phyloP scores from a whole-genome alignment of 2,113 vertebrate genomes.

The Pteronura brasiliensis region DNA sequence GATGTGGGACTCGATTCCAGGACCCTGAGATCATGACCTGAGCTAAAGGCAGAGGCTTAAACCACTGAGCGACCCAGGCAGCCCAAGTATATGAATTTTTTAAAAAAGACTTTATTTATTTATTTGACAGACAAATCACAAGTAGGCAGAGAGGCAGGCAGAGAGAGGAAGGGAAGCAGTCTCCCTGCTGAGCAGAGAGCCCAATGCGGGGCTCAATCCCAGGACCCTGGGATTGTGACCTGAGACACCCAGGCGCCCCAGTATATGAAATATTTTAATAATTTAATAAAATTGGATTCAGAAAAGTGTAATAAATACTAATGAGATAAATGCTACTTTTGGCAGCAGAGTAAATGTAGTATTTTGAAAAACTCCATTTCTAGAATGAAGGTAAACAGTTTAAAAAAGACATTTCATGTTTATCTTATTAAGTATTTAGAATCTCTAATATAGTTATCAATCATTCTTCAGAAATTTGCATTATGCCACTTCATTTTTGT shows the following conservation, averaged over 20 bases:
- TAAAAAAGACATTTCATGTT: conserved; percentile 38
- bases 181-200: too few relatives aligned
- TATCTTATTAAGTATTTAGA: conserved; percentile 30
- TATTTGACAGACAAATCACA: too few relatives aligned
- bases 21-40: too few relatives aligned
- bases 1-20: too few relatives aligned
- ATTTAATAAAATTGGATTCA: conserved; percentile 7
- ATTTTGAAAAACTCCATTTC: conserved; percentile 36
- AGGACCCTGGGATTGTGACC: too few relatives aligned
- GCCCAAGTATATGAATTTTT: not conserved
- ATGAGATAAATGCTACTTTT: not conserved
- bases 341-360: not conserved
- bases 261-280: not conserved
- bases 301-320: conserved; percentile 34
- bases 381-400: conserved; percentile 27
- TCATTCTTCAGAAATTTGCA: not conserved
- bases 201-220: too few relatives aligned
- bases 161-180: too few relatives aligned
- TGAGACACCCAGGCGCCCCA: not conserved
- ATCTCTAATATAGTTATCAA: not conserved
- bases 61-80: too few relatives aligned
- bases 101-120: not conserved
- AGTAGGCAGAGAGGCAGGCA: too few relatives aligned
- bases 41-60: too few relatives aligned
- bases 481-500: not conserved